Percentiles rank a stretch among this genome's conserved stretches.
Conservation (phyloP, 2,113 vertebrate species). For the Ibidorhyncha struthersii region DNA sequence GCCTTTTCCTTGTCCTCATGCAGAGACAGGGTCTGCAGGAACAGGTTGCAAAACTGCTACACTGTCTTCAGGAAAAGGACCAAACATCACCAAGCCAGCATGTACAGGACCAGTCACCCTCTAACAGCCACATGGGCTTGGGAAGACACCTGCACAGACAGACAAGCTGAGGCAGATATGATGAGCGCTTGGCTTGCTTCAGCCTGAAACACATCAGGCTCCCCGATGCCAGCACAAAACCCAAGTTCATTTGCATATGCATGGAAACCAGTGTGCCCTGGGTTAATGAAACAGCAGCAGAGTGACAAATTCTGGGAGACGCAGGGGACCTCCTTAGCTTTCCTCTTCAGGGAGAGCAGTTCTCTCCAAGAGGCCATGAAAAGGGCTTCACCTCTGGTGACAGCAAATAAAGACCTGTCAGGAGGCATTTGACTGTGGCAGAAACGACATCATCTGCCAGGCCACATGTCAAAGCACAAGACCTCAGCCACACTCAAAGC, state of each 20-base stretch:
- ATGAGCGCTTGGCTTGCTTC: background rate
- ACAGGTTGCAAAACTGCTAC: background rate
- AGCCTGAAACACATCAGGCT: background rate
- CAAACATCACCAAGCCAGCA: background rate
- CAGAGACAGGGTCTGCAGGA: background rate
- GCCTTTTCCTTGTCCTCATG: background rate
- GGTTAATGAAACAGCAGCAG: background rate
- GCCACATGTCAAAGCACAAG: background rate
- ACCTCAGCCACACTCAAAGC: background rate
- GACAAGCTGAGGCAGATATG: background rate
- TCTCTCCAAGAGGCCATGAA: background rate
- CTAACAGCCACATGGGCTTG: background rate
- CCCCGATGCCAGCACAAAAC: background rate
- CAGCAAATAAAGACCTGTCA: background rate
- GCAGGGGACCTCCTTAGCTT: background rate
- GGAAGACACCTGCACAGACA: background rate
- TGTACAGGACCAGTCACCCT: background rate
- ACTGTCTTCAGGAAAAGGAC: background rate
- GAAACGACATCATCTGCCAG: background rate
- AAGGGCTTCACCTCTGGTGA: background rate
- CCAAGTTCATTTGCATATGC: background rate
- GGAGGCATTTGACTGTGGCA: background rate
- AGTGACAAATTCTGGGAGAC: background rate
- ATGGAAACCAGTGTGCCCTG: background rate
- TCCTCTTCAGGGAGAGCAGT: background rate